phyloP scores from a whole-genome alignment of 1,140 invertebrate genomes.

The Zophobas atratus region DNA sequence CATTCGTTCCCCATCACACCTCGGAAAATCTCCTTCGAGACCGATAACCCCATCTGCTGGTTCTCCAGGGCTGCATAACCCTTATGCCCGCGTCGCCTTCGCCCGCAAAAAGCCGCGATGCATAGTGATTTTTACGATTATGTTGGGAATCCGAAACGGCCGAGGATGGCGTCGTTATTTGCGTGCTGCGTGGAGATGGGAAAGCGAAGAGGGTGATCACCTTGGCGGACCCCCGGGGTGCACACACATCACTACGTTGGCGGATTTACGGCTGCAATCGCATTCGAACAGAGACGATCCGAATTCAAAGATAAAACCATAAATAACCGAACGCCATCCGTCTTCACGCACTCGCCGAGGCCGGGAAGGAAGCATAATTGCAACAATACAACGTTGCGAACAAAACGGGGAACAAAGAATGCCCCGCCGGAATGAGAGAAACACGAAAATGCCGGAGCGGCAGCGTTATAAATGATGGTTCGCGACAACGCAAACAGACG shows the following conservation, averaged over 20 bases:
- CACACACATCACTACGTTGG: constrained; percentile 61
- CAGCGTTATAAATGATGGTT: constrained; percentile 53
- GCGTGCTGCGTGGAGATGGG: constrained; percentile 60
- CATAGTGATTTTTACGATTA: constrained; percentile 69
- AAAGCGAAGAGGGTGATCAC: constrained; percentile 62
- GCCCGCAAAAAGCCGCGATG: constrained; percentile 58
- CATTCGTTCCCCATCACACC: constrained; percentile 67
- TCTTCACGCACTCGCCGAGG: constrained; percentile 48
- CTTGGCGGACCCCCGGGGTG: constrained; percentile 59
- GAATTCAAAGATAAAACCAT: constrained; percentile 55
- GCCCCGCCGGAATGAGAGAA: constrained; percentile 53
- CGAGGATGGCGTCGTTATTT: constrained; percentile 61
- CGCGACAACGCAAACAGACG: constrained; percentile 45
- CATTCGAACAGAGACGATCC: constrained; percentile 56
- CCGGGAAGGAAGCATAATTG: constrained; percentile 53
- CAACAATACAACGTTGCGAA: constrained; percentile 56
- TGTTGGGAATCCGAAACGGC: constrained; percentile 66
- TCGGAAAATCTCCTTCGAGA: constrained; percentile 64
- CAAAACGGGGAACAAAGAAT: constrained; percentile 56
- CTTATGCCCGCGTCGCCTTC: constrained; percentile 61
- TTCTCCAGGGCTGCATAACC: constrained; percentile 67
- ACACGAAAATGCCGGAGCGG: constrained; percentile 60
- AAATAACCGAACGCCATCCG: constrained; percentile 55
- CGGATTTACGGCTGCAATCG: constrained; percentile 63
- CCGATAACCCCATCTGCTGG: constrained; percentile 66